Evolutionary conservation across 30 jellyfish, hydroid and myxozoan genomes (phyloP).

Genomic region (Aurelia coerulea): DNA sequence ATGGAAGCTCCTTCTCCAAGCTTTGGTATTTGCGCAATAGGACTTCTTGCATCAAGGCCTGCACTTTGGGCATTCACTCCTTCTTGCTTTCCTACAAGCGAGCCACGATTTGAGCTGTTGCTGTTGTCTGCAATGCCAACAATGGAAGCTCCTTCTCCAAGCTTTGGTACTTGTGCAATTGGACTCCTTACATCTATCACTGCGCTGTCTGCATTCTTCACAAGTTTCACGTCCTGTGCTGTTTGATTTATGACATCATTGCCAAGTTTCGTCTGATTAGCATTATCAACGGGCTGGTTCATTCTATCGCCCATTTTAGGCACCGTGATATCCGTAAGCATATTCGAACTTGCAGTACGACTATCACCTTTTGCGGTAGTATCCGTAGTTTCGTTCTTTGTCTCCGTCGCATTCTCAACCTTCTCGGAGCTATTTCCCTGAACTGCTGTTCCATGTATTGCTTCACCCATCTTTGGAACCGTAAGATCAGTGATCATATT

Average conservation of each 20-base stretch:
- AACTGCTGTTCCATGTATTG: conserved; percentile 18
- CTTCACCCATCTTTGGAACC: conserved; percentile 50
- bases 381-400: neutral
- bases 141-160: conserved; percentile 28
- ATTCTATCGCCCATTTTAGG: conserved; percentile 31
- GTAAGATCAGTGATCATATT: conserved; percentile 50
- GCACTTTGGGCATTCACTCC: neutral
- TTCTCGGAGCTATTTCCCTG: neutral
- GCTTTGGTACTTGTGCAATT: conserved; percentile 27
- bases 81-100: neutral
- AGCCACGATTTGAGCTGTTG: neutral
- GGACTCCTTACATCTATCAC: neutral
- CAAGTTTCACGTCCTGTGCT: no score
- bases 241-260: no score
- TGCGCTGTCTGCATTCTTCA: neutral
- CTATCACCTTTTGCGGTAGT: neutral
- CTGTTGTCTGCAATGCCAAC: conserved; percentile 8
- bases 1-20: neutral
- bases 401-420: neutral
- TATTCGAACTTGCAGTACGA: conserved; percentile 14
- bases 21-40: neutral
- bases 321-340: conserved; percentile 40
- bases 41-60: neutral
- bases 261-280: neutral
- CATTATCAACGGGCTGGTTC: neutral